phyloP scores from a whole-genome alignment of 1,140 invertebrate genomes.

The Brachionus koreanus region DNA sequence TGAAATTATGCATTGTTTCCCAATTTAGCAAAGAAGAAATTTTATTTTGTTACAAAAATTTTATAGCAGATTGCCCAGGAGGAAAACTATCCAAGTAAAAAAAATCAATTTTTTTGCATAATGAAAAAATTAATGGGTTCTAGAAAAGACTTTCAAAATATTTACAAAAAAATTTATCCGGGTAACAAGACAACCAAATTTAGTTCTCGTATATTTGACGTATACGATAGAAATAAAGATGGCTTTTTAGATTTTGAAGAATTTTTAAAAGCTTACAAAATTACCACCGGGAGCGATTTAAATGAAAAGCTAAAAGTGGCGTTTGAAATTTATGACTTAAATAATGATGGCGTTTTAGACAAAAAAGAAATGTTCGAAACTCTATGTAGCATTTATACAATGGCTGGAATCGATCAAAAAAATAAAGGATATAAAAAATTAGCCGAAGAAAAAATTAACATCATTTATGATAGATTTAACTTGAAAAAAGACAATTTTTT shows the following conservation, averaged over 20 bases:
- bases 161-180: slow-evolving; percentile 9
- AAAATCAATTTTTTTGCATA: neutral
- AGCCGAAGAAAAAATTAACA: slow-evolving; percentile 18
- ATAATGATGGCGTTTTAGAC: slow-evolving; percentile 23
- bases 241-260: slow-evolving; percentile 31
- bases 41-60: neutral
- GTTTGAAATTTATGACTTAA: slow-evolving; percentile 44
- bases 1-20: neutral
- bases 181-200: neutral
- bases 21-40: slow-evolving; percentile 14
- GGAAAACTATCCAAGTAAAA: slow-evolving; percentile 39
- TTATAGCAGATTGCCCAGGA: slow-evolving; percentile 1
- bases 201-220: neutral
- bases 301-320: slow-evolving; percentile 36
- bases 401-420: slow-evolving; percentile 9
- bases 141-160: slow-evolving; percentile 33
- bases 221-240: slow-evolving; percentile 30
- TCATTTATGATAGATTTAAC: slow-evolving; percentile 11
- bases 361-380: slow-evolving; percentile 42
- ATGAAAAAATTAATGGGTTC: neutral
- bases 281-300: neutral
- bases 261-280: slow-evolving; percentile 21
- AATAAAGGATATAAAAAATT: neutral
- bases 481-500: slow-evolving; percentile 20
- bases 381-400: neutral